A percentile compares a stretch with the other conserved stretches of the same genome.
These are phyloP conservation scores for Nesogale talazaci DNA, from an alignment of 2,113 vertebrate genomes.

Conservation along the genomic window DNA sequence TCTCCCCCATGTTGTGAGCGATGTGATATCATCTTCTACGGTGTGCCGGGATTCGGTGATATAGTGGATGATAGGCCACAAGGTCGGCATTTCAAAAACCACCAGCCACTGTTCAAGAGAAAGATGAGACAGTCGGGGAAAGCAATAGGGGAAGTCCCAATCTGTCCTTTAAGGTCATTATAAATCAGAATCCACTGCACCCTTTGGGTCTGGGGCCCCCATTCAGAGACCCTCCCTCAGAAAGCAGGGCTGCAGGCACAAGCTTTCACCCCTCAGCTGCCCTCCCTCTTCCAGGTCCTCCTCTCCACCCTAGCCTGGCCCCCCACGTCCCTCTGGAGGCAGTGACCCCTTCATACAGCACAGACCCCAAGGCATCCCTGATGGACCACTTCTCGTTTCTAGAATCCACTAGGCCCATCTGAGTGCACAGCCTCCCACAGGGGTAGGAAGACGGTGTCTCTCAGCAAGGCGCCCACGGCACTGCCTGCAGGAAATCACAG, in stretches of 20 bases:
- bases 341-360: neutral
- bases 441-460: neutral
- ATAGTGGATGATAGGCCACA: too few species aligned
- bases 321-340: neutral
- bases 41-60: too few species aligned
- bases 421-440: fast-evolving
- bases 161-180: too few species aligned
- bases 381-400: neutral
- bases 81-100: too few species aligned
- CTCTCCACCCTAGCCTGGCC: neutral
- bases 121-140: too few species aligned
- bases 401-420: neutral
- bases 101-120: too few species aligned
- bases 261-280: fast-evolving
- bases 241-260: neutral
- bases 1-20: too few species aligned
- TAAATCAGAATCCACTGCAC: too few species aligned
- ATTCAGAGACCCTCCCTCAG: neutral
- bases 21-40: too few species aligned
- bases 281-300: too few species aligned
- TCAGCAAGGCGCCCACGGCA: fast-evolving
- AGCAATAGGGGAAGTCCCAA: too few species aligned
- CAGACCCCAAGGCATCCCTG: fast-evolving
- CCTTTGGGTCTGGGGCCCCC: neutral
- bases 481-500: fast-evolving